phyloP scores from a whole-genome alignment of 1,140 invertebrate genomes.

The Drosophila pectinifera region DNA sequence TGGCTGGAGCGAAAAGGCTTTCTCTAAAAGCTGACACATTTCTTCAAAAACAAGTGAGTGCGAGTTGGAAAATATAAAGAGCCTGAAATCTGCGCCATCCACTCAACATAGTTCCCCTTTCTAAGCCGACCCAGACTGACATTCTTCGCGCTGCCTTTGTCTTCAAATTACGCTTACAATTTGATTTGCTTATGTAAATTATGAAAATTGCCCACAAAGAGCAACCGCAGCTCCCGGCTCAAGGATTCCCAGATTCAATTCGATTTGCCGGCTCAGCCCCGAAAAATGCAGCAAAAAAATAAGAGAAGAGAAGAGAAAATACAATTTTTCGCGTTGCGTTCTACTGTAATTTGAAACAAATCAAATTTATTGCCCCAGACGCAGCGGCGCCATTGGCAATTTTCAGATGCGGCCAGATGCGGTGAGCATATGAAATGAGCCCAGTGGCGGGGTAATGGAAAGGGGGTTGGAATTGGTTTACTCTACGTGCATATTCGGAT shows the following conservation, averaged over 20 bases:
- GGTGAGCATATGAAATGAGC: constrained; percentile 80
- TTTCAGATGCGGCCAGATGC: constrained; percentile 79
- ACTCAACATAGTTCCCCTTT: constrained; percentile 77
- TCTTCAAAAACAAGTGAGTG: constrained; percentile 29
- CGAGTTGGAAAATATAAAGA: constrained; percentile 22
- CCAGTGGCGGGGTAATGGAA: not conserved
- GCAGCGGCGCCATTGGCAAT: constrained; percentile 78
- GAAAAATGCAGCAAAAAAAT: constrained; percentile 30
- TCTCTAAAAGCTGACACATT: constrained; percentile 64
- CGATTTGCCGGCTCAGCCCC: constrained; percentile 71
- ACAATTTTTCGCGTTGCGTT: constrained; percentile 70
- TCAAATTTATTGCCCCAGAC: constrained; percentile 81
- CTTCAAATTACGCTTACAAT: constrained; percentile 72
- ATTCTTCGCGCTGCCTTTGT: constrained; percentile 12
- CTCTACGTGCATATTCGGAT: constrained; percentile 56
- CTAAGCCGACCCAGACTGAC: constrained; percentile 30
- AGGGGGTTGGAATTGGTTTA: constrained; percentile 38
- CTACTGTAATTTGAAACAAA: constrained; percentile 80
- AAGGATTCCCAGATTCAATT: constrained; percentile 56
- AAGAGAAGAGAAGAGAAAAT: constrained; percentile 28
- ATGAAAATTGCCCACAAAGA: constrained; percentile 77
- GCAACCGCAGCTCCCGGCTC: constrained; percentile 63
- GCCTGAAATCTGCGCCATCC: constrained; percentile 64
- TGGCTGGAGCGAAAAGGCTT: constrained; percentile 21
- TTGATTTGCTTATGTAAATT: constrained; percentile 83